phyloP scores from a whole-genome alignment of 2,113 vertebrate genomes.

The Halichoeres trimaculatus region DNA sequence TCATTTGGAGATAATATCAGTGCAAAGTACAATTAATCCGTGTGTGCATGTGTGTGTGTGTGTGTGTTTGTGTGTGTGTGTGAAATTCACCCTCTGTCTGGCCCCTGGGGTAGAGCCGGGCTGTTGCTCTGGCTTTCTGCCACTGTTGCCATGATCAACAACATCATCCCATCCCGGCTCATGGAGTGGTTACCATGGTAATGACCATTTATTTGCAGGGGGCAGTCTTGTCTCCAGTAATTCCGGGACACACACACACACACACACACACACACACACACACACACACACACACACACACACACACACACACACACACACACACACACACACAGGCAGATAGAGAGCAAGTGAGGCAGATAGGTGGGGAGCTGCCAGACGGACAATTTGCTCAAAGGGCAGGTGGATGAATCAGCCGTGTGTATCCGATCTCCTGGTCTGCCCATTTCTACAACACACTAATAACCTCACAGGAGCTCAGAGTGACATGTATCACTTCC shows the following conservation, averaged over 20 bases:
- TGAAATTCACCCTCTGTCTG: neutral
- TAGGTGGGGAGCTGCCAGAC: neutral
- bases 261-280: conserved; percentile 1
- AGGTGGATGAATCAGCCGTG: conserved; percentile 28
- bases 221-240: conserved; percentile 40
- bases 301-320: conserved; percentile 15
- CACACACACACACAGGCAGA: conserved; percentile 12
- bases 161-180: conserved; percentile 48
- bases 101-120: conserved; percentile 50
- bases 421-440: neutral
- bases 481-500: neutral
- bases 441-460: neutral
- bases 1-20: neutral
- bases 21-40: neutral
- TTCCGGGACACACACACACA: conserved; percentile 47
- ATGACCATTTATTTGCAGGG: conserved; percentile 65
- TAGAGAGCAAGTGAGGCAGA: neutral
- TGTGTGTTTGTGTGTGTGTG: too few relatives aligned
- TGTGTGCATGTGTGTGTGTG: neutral
- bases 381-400: conserved; percentile 40
- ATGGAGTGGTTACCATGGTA: conserved; percentile 65
- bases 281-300: conserved; percentile 19
- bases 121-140: conserved; percentile 68
- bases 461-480: neutral
- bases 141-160: conserved; percentile 68